phyloP scores from a whole-genome alignment of 2,888 invertebrate species.

The Xylota segnis region DNA sequence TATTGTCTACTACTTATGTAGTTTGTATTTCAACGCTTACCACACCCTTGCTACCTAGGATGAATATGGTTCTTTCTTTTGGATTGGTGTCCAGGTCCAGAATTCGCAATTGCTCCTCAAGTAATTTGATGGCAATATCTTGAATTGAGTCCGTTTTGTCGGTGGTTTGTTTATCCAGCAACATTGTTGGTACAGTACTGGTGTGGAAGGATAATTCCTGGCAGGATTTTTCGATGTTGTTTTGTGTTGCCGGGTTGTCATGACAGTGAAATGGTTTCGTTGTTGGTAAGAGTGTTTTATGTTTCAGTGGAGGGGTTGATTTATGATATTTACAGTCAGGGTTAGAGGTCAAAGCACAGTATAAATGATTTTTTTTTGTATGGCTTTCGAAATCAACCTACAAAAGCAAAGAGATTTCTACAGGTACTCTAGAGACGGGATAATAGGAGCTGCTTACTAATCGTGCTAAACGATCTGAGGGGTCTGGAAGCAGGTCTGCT shows the following conservation, averaged over 20 bases:
- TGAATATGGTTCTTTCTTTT: slow-evolving; percentile 86
- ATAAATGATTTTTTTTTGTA: too few species aligned
- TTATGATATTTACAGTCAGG: not conserved
- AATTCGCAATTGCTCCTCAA: slow-evolving; percentile 83
- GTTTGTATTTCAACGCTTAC: slow-evolving; percentile 84
- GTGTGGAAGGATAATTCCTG: not conserved
- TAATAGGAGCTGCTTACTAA: too few species aligned
- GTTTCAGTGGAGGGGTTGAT: not conserved
- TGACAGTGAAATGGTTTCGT: slow-evolving; percentile 1
- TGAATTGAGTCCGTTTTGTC: slow-evolving; percentile 84
- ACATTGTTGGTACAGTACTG: slow-evolving; percentile 20
- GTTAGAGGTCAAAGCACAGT: not conserved
- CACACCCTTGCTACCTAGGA: slow-evolving; percentile 88
- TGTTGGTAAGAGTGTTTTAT: not conserved
- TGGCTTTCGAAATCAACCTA: too few species aligned
- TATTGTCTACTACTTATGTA: not conserved
- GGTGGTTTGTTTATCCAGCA: slow-evolving; percentile 73
- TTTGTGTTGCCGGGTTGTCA: slow-evolving; percentile 2
- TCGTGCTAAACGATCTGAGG: too few species aligned
- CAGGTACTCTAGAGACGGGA: too few species aligned
- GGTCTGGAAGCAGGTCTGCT: too few species aligned
- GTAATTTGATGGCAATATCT: slow-evolving; percentile 86
- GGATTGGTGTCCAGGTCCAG: slow-evolving; percentile 81
- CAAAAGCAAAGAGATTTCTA: too few species aligned
- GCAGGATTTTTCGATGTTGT: not conserved